Evolutionary conservation across 2,113 vertebrate species (phyloP), one percentile per base, ranked within the genome.

Genomic region (Suncus etruscus): DNA sequence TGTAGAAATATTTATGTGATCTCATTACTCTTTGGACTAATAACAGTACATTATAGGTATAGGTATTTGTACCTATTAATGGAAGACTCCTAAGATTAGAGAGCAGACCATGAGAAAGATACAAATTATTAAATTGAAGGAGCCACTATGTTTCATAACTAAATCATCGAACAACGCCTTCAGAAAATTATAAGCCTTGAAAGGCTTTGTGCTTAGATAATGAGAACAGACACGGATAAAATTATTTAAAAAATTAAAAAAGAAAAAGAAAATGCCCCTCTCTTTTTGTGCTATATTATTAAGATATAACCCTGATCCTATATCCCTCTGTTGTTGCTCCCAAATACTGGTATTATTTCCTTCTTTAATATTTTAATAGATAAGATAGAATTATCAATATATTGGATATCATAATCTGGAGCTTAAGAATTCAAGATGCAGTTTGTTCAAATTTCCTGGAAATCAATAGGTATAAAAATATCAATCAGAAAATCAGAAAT

Each of bases 1-100:
- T 12, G 4, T 54, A 92, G 45, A 11, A 83, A 83, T 92, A 93
- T 94, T 80, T 75, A 90, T 86, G 68, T 91, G n/a, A 25, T 83
- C 0, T 73, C 82, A 86, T 80, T 91, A 87, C 6, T 1, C 24
- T 79, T 92, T 91, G 75, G 39, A 65, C 27, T 63, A 54, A 69
- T 9, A 86, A 54, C 8, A 83, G 20, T 70, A 27, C 84, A 68
- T 51, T 83, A 2, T 68, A 63, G n/a, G 2, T 83, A 2, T 68
- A 63, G n/a, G 2, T 87, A 51, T 69, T 73, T 50, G 18, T 61
- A 90, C 31, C 74, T 66, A 85, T 58, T 91, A 81, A 31, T 86
- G 32, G 89, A 94, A 39, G 77, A 32, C 2, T 89, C 2, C 14
- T 72, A 83, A 81, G 29, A 65, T 66, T 12, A 69, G 8, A 32